Base-by-base conservation (phyloP, 2,113 vertebrate species). In the Misgurnus mizolepis region DNA sequence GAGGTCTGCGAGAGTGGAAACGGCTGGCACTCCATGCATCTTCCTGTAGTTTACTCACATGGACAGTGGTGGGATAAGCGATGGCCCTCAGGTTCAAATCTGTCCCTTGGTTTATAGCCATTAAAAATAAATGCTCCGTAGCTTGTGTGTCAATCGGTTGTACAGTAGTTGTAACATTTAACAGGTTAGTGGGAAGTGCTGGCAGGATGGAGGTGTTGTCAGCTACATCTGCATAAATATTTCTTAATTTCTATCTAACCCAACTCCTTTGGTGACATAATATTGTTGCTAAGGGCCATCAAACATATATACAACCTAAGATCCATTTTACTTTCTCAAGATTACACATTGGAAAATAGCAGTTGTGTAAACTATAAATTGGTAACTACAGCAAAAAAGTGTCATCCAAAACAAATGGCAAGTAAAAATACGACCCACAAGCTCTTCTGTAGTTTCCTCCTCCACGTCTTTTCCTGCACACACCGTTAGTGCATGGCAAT, bases 211-310 rank as follows among this genome's bases (percentile, higher is more conserved):
- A 84, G 65, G 65, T 79, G 79, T 49, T 78, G 74, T 79, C 74
- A 69, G 64, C 7, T 12, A 43, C 15, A 53, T 81, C 75, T 49
- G 40, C 56, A 83, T 7, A 79, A 66, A 74, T 66, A 62, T 68
- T 61, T 60, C 40, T 22, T 49, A 72, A 61, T 75, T 49, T 74
- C 82, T 83, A 66, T 83, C 77, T 72, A 78, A 40, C 18, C 45
- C 17, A 8, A 10, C 62, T 70, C n/a, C 66, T 67, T 55, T 39
- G 14, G n/a, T 86, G 76, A 86, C 81, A 83, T 81, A 82, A 85
- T 67, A 22, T 71, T 80, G 92, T 92, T 92, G 88, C 90, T 90
- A 88, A 86, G 92, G 87, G 84, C 39, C 62, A 67, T 88, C 70
- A 87, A 90, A 91, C 87, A 83, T 17, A 34, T 34, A 82, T 85